phyloP scores from a whole-genome alignment of 2,888 invertebrate genomes.

The Balanococcus diminutus region DNA sequence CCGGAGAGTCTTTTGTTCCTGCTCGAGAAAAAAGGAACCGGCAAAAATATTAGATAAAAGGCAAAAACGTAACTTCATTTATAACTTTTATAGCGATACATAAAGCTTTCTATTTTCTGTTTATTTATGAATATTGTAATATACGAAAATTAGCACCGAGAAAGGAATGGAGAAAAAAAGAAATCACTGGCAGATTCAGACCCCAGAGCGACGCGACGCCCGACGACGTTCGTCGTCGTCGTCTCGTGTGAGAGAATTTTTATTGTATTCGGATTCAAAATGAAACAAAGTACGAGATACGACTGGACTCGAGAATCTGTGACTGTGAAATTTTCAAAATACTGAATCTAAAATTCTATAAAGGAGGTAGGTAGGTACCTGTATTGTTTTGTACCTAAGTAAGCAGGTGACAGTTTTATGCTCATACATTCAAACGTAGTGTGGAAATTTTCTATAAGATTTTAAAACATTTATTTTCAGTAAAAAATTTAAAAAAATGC shows the following conservation, averaged over 20 bases:
- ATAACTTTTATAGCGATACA: slow-evolving; percentile 43
- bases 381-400: no score
- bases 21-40: slow-evolving; percentile 47
- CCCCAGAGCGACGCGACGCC: neutral
- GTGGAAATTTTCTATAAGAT: no score
- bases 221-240: neutral
- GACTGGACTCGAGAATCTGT: no score
- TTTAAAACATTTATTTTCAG: no score
- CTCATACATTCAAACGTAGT: no score
- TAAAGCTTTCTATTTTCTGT: slow-evolving; percentile 36
- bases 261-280: neutral
- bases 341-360: no score
- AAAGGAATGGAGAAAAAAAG: neutral
- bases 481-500: no score
- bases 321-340: no score
- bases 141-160: neutral
- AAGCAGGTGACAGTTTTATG: no score
- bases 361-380: no score
- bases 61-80: slow-evolving; percentile 47
- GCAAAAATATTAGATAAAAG: slow-evolving; percentile 51
- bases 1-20: slow-evolving; percentile 49
- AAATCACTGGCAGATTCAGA: neutral
- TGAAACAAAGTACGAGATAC: no score
- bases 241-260: slow-evolving; percentile 1
- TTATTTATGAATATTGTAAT: slow-evolving; percentile 32